Evolutionary conservation across 2,888 invertebrate genomes (phyloP).

Genomic region (Neoaliturus tenellus): DNA sequence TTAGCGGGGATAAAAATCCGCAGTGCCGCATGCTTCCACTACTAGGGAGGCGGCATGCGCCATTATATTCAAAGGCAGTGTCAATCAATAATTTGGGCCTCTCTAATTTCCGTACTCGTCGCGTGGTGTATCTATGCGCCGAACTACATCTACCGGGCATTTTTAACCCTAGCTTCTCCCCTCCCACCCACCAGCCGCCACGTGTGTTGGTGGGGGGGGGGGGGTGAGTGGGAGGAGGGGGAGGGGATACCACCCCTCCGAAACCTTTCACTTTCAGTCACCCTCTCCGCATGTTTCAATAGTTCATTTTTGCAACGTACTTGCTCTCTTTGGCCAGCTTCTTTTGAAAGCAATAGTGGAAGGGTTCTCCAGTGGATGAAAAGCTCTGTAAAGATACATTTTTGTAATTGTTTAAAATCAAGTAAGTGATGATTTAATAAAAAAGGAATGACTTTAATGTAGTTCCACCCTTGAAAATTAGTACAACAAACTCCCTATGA

Average conservation of each 20-base stretch:
- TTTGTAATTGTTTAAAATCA: too few relatives aligned
- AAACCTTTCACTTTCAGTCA: constrained; percentile 51
- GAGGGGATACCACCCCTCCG: not conserved
- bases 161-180: constrained; percentile 45
- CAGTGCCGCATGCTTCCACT: constrained; percentile 8
- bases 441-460: too few relatives aligned
- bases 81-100: constrained; percentile 46
- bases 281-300: constrained; percentile 37
- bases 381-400: too few relatives aligned
- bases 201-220: not conserved
- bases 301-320: constrained; percentile 36
- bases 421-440: too few relatives aligned
- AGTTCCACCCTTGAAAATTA: too few relatives aligned
- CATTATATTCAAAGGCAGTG: constrained; percentile 35
- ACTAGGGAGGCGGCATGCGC: constrained; percentile 18
- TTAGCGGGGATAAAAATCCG: not conserved
- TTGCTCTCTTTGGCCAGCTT: not conserved
- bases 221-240: not conserved
- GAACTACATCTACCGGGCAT: constrained; percentile 52
- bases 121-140: constrained; percentile 37
- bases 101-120: constrained; percentile 47
- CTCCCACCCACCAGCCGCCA: constrained; percentile 10
- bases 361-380: not conserved
- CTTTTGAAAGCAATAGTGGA: not conserved
- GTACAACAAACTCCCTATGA: too few relatives aligned